These are phyloP conservation scores for Falco columbarius DNA, from an alignment of 2,797 vertebrate genomes.

Conservation along the genomic window DNA sequence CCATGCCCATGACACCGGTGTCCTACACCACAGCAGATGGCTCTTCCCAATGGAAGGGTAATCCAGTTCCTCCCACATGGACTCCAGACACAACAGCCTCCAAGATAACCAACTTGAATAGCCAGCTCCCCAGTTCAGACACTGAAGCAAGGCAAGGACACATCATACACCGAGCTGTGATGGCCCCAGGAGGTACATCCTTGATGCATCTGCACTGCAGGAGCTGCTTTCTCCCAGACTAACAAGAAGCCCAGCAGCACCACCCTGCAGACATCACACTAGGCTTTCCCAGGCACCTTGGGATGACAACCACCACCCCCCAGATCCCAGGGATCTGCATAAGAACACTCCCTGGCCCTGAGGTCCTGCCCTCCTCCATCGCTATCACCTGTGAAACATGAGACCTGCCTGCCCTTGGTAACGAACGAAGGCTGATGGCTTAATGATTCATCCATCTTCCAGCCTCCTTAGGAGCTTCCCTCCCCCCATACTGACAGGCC, in stretches of 20 bases:
- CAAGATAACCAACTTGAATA: rapidly evolving
- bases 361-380: neutral
- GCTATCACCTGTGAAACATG: neutral
- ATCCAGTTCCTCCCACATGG: neutral
- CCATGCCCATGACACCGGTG: rapidly evolving
- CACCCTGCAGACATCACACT: neutral
- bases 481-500: neutral
- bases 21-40: neutral
- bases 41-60: neutral
- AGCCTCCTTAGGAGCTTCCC: neutral
- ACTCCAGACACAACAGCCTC: neutral
- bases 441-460: neutral
- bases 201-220: neutral
- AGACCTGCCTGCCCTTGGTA: rapidly evolving
- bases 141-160: no score
- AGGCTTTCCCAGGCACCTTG: no score
- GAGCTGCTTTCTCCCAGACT: neutral
- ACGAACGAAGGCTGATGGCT: neutral
- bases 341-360: neutral
- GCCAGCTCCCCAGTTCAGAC: neutral
- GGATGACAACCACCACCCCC: neutral
- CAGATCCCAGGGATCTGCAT: neutral
- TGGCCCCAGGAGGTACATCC: neutral
- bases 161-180: rapidly evolving
- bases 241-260: neutral